Conservation (phyloP, 2,113 vertebrate species). For the Mus musculus region GRCm39 chr8:104855501-104856000, state of each 20-base stretch:
- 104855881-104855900: constrained; percentile 87
- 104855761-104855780: background rate
- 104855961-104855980: constrained; percentile 86
- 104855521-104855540: background rate
- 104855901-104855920: constrained; percentile 92
- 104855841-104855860: constrained; percentile 88
- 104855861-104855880: constrained; percentile 91
- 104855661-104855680: background rate
- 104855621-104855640: background rate
- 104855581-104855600: background rate
- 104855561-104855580: too few species aligned
- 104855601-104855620: background rate
- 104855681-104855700: background rate
- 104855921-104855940: constrained; percentile 94
- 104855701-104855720: background rate
- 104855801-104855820: constrained; percentile 64
- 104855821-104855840: constrained; percentile 31
- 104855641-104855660: background rate
- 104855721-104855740: background rate
- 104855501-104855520: background rate
- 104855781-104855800: background rate
- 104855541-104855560: background rate
- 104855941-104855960: constrained; percentile 86
- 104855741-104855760: background rate
- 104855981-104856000: constrained; percentile 83